phyloP scores from a whole-genome alignment of 2,888 invertebrate genomes.

The Lapara coniferarum region DNA sequence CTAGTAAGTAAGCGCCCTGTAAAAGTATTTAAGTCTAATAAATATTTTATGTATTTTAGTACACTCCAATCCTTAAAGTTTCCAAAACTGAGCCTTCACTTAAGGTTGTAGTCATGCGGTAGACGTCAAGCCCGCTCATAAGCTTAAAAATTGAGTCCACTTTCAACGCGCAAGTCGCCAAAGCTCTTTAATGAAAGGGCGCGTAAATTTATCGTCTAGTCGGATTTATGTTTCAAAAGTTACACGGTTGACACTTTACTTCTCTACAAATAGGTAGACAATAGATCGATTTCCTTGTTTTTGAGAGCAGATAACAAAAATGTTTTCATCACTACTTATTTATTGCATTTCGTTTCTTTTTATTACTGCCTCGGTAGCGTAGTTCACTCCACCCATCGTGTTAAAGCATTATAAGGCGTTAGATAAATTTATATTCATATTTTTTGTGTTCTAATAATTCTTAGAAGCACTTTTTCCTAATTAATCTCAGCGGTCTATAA shows the following conservation, averaged over 20 bases:
- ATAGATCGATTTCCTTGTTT: not conserved
- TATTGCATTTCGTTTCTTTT: no score
- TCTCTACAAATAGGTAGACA: not conserved
- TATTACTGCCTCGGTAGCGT: no score
- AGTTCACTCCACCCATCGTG: no score
- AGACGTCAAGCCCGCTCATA: not conserved
- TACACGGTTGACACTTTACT: not conserved
- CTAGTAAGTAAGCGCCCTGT: no score
- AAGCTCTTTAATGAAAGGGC: not conserved
- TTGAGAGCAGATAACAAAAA: no score
- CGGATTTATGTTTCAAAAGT: not conserved
- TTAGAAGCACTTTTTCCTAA: not conserved
- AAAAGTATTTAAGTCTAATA: no score
- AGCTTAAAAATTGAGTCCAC: constrained; percentile 4
- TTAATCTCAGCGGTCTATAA: not conserved
- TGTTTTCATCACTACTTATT: no score
- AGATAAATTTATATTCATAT: no score
- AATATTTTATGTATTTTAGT: no score
- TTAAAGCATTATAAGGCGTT: no score
- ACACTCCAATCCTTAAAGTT: not conserved
- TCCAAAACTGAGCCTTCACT: not conserved
- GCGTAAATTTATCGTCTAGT: not conserved
- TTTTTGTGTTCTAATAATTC: not conserved
- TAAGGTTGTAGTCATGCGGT: not conserved
- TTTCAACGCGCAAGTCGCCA: not conserved